Conservation (phyloP, 2,797 vertebrate genomes). For the Mormyrus hasselquistii region DNA sequence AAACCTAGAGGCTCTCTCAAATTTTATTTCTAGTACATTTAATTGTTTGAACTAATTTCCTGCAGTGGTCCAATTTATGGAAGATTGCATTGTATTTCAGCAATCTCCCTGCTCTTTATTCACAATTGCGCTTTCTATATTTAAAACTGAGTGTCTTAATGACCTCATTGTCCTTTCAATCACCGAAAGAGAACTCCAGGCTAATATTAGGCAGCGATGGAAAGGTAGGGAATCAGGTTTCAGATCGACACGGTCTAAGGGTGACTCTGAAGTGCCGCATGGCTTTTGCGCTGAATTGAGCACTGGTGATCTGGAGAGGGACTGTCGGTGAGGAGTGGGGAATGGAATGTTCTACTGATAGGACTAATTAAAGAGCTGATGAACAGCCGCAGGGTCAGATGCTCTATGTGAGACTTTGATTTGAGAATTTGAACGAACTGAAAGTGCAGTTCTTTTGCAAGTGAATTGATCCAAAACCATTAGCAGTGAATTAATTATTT, state of each 20-base stretch:
- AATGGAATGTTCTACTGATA: constrained; percentile 2
- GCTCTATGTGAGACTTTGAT: background rate
- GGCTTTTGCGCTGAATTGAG: background rate
- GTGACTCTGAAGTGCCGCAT: background rate
- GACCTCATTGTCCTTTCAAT: constrained; percentile 18
- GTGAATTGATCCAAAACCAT: background rate
- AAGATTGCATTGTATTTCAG: background rate
- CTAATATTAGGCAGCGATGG: background rate
- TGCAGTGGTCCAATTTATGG: background rate
- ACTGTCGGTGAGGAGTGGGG: background rate
- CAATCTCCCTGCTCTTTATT: background rate
- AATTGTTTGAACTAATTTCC: background rate
- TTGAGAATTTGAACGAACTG: background rate
- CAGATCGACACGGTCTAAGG: background rate
- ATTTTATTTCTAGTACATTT: background rate
- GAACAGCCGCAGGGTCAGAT: background rate
- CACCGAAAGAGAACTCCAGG: background rate
- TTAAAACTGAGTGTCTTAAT: background rate
- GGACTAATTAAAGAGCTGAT: background rate
- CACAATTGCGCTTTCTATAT: background rate
- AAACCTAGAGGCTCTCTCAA: background rate
- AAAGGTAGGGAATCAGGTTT: background rate
- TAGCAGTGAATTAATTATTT: background rate
- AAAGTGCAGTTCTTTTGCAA: background rate
- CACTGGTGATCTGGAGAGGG: constrained; percentile 18